phyloP scores from a whole-genome alignment of 2,113 vertebrate genomes.

The Nyctibius bracteatus region DNA sequence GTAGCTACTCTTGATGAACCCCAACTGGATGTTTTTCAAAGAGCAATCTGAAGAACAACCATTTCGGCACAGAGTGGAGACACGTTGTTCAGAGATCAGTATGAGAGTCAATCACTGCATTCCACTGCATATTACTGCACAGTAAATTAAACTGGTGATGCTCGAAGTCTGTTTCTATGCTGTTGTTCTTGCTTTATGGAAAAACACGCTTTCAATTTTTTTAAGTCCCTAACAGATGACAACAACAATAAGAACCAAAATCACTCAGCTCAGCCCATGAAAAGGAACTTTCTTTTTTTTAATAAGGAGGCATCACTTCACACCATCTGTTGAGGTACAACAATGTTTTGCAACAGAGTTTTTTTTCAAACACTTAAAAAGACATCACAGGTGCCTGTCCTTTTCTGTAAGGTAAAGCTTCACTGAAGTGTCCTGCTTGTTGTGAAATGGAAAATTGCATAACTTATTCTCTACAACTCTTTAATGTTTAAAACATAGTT shows the following conservation, averaged over 20 bases:
- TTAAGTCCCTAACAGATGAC: constrained; percentile 30
- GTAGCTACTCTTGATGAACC: background rate
- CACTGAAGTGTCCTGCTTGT: background rate
- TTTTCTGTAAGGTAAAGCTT: constrained; percentile 36
- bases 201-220: constrained; percentile 25
- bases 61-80: constrained; percentile 2
- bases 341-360: constrained; percentile 30
- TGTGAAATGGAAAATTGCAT: constrained; percentile 14
- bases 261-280: constrained; percentile 26
- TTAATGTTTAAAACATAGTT: constrained; percentile 36
- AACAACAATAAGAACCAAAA: constrained; percentile 52
- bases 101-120: background rate
- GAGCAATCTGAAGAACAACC: background rate
- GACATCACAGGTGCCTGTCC: background rate
- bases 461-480: constrained; percentile 27
- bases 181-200: constrained; percentile 32
- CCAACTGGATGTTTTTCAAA: background rate
- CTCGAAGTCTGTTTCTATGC: constrained; percentile 6
- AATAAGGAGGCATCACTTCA: background rate
- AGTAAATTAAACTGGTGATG: constrained; percentile 27
- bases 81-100: background rate
- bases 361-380: constrained; percentile 46
- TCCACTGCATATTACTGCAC: background rate
- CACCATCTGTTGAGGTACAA: constrained; percentile 50
- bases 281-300: constrained; percentile 9